A percentile compares a stretch with the other conserved stretches of the same genome.
Conservation (phyloP, 2,113 vertebrate genomes). For the Chlorodrepanis virens region DNA sequence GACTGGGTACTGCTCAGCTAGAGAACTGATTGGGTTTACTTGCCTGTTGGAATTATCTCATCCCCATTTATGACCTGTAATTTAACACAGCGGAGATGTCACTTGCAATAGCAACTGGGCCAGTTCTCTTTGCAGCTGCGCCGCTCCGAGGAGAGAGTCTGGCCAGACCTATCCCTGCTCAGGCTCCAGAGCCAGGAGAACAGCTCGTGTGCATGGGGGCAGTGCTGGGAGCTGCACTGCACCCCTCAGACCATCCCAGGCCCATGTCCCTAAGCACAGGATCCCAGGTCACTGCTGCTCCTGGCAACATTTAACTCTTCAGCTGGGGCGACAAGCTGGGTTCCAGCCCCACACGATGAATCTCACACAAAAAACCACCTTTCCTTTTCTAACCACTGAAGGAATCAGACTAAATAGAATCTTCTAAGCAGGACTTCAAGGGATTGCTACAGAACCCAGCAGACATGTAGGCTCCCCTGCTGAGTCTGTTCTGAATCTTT, state of each 20-base stretch:
- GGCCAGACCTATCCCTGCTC: background rate
- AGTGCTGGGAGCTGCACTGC: background rate
- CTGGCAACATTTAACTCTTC: background rate
- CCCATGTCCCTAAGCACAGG: background rate
- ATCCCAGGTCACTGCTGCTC: background rate
- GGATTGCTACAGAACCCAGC: background rate
- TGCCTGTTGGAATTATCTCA: constrained; percentile 91
- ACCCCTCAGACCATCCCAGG: background rate
- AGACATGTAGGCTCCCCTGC: background rate
- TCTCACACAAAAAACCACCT: background rate
- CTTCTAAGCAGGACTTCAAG: background rate
- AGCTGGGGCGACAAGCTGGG: background rate
- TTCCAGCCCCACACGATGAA: background rate
- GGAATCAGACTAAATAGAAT: background rate
- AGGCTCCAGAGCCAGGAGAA: background rate
- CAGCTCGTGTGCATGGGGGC: accelerated
- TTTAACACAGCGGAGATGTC: constrained; percentile 87
- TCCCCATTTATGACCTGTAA: constrained; percentile 95
- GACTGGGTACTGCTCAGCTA: constrained; percentile 78
- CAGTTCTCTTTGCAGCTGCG: constrained; percentile 43
- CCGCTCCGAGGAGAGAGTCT: constrained; percentile 19
- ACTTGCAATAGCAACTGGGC: constrained; percentile 69
- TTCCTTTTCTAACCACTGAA: background rate
- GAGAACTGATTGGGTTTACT: constrained; percentile 81
- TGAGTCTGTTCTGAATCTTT: background rate